Evolutionary conservation across 1,140 invertebrate species (phyloP), one percentile per base, ranked within the genome.

Genomic region (Triops longicaudatus): DNA sequence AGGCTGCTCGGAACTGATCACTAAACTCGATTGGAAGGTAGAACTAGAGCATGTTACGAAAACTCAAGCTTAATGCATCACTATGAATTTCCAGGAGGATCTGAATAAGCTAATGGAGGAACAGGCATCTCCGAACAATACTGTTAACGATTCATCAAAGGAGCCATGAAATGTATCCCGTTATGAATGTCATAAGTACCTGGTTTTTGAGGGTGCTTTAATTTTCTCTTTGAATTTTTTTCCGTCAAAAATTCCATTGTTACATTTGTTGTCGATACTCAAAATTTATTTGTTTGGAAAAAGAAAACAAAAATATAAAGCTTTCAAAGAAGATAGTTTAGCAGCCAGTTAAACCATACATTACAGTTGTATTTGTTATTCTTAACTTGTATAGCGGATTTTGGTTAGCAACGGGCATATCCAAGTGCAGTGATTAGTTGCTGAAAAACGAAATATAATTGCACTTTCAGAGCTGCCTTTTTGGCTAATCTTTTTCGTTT

Each of bases 21-120:
- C 94, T 50, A 89, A 89, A 82, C 85, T 98, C 1, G 95, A 93
- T 26, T 98, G 94, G 94, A 83, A 84, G 79, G 86, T 87, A 37
- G 2, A 81, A 81, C 83, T 82, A 5, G 22, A 1, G 17, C 14
- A 63, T 14, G 50, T n/a, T 63, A 14, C 17, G 6, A 1, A 63
- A 17, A 10, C 50, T 14, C 10, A 63, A 17, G 9, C 50, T 10
- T 63, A n/a, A n/a, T 17, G n/a, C 50, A 63, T 50, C n/a, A 17
- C 44, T 50, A 10, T 6, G 10, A 6, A 63, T 63, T 63, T 63
- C 17, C 22, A 63, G 50, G 50, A 10, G 3, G 50, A 63, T 17
- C 17, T 63, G 14, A 14, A 63, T 5, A 63, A 63, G 50, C 50
- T 17, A 17, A n/a, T 63, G 50, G n/a, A 63, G 17, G 50, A 63